Percentiles rank a stretch among this genome's conserved stretches.
Evolutionary conservation across 2,888 invertebrate species (phyloP).

Genomic region (Pseudococcus viburni): DNA sequence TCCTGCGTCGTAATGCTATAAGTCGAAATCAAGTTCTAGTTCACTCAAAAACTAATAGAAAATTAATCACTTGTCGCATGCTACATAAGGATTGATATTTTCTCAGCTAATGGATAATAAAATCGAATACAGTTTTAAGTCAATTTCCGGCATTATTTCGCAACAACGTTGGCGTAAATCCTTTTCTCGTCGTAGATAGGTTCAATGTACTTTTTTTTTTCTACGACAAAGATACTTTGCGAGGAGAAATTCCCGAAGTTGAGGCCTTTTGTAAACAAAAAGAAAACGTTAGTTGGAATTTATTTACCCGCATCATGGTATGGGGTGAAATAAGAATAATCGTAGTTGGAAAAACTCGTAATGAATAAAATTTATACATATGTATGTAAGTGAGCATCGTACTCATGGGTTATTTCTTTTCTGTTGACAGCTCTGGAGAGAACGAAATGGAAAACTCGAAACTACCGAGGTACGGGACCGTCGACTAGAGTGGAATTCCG

Average conservation of each 20-base stretch:
- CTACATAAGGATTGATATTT: not conserved
- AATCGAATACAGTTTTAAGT: not conserved
- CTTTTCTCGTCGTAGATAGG: not conserved
- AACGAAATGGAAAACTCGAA: not conserved
- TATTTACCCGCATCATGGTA: not conserved
- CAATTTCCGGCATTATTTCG: not conserved
- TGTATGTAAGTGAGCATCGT: not conserved
- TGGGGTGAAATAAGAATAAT: not conserved
- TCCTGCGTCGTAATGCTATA: not conserved
- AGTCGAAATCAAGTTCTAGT: not conserved
- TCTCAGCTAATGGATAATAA: not conserved
- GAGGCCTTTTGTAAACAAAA: not conserved
- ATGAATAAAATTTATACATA: not conserved
- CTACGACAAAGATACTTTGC: not conserved
- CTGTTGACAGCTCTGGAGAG: constrained; percentile 13
- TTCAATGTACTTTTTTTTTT: not conserved
- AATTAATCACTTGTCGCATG: not conserved
- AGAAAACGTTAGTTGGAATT: not conserved
- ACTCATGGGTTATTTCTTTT: not conserved
- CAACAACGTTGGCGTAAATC: not conserved
- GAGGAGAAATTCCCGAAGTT: not conserved
- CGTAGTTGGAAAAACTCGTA: not conserved
- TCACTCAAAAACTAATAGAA: not conserved
- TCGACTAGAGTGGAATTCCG: not conserved
- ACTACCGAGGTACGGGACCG: not conserved